phyloP scores from a whole-genome alignment of 2,888 invertebrate species.

The Mythimna loreyi region DNA sequence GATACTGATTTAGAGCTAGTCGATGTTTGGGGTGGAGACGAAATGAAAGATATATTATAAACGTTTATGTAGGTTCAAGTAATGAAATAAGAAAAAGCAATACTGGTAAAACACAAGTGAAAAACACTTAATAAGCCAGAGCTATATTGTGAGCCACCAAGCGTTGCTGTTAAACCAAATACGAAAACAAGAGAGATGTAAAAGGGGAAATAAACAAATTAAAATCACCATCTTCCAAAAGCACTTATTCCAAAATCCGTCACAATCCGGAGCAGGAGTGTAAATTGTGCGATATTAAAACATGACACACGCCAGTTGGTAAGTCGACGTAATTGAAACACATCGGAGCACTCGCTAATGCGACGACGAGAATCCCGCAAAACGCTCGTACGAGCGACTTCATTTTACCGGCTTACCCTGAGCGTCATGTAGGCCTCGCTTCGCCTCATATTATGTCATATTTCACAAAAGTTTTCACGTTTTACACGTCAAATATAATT shows the following conservation, averaged over 20 bases:
- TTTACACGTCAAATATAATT: slow-evolving; percentile 59
- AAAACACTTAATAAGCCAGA: not conserved
- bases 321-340: slow-evolving; percentile 61
- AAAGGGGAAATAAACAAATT: slow-evolving; percentile 7
- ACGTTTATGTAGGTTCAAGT: not conserved
- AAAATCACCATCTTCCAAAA: slow-evolving; percentile 30
- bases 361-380: slow-evolving; percentile 56
- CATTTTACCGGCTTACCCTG: slow-evolving; percentile 61
- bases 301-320: slow-evolving; percentile 52
- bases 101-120: not conserved
- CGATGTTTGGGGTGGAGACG: not conserved
- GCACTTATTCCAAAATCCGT: slow-evolving; percentile 41
- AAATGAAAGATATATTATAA: not conserved
- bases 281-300: slow-evolving; percentile 50
- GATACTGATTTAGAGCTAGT: not conserved
- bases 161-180: not conserved
- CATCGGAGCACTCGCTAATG: slow-evolving; percentile 55
- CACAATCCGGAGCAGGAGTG: slow-evolving; percentile 29
- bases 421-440: slow-evolving; percentile 44
- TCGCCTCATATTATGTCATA: slow-evolving; percentile 47
- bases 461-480: slow-evolving; percentile 56
- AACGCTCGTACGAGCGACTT: slow-evolving; percentile 61
- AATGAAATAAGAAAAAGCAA: slow-evolving; percentile 2
- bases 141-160: not conserved
- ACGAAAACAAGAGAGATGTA: slow-evolving; percentile 1